Conservation (phyloP, 2,888 invertebrate genomes). For the Dioctria linearis region DNA sequence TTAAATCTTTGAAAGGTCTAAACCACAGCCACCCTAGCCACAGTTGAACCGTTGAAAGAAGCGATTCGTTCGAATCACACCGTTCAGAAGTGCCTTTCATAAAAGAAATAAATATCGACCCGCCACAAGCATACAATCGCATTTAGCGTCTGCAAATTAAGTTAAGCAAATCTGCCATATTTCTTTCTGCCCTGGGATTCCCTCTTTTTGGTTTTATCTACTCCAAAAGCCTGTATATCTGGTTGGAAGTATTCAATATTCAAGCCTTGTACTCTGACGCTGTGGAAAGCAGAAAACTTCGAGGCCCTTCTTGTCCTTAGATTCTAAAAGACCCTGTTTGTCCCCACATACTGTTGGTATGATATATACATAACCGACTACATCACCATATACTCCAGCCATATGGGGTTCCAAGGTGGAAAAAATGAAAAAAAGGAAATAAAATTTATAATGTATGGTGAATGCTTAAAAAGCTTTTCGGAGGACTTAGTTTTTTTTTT, state of each 20-base stretch:
- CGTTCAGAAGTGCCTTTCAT: slow-evolving; percentile 56
- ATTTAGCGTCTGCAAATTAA: slow-evolving; percentile 61
- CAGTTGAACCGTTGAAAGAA: slow-evolving; percentile 12
- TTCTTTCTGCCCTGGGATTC: slow-evolving; percentile 51
- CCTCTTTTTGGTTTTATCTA: slow-evolving; percentile 53
- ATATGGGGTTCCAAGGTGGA: slow-evolving; percentile 43
- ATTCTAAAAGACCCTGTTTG: slow-evolving; percentile 9
- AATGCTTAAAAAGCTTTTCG: slow-evolving; percentile 62
- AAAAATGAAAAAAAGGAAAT: slow-evolving; percentile 57
- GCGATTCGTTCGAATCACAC: slow-evolving; percentile 46
- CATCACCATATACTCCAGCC: slow-evolving; percentile 47
- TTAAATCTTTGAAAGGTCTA: slow-evolving; percentile 55
- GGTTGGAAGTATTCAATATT: slow-evolving; percentile 56
- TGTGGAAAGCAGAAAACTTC: slow-evolving; percentile 27
- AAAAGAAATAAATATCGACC: slow-evolving; percentile 60
- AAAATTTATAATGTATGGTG: slow-evolving; percentile 63
- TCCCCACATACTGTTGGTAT: background rate
- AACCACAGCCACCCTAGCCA: slow-evolving; percentile 8
- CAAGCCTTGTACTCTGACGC: slow-evolving; percentile 49
- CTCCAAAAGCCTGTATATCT: slow-evolving; percentile 38
- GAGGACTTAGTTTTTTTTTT: slow-evolving; percentile 56
- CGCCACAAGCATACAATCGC: slow-evolving; percentile 59
- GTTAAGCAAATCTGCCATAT: slow-evolving; percentile 61
- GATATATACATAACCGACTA: slow-evolving; percentile 7
- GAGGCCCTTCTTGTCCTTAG: slow-evolving; percentile 24